Conservation (phyloP, 92 coral and sea anemone species). For the Siderastrea radians region DNA sequence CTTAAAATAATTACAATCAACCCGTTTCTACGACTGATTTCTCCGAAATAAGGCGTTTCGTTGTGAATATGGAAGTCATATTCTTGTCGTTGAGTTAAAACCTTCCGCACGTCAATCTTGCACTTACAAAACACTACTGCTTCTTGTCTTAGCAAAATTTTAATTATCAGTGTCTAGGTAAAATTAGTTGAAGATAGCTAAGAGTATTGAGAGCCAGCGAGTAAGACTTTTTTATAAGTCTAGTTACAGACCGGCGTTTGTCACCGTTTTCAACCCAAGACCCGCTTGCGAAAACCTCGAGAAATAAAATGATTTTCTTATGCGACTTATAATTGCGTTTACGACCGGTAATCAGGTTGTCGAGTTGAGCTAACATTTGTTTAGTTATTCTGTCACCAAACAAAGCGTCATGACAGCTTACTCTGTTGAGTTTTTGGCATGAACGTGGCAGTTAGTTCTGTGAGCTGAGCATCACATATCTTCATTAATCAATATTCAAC, state of each 20-base stretch:
- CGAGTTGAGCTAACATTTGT: conserved; percentile 28
- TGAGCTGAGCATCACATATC: background rate
- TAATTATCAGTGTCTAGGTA: background rate
- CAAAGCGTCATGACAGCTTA: conserved; percentile 12
- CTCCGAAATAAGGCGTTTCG: background rate
- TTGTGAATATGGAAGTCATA: background rate
- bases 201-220: background rate
- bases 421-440: conserved; percentile 24
- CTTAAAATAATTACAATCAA: background rate
- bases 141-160: background rate
- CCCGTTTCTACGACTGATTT: background rate
- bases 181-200: background rate
- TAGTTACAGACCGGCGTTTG: background rate
- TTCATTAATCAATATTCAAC: conserved; percentile 15
- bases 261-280: background rate
- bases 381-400: conserved; percentile 29
- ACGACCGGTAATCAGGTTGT: conserved; percentile 11
- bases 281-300: background rate
- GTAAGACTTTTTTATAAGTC: background rate
- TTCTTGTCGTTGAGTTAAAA: background rate
- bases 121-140: background rate
- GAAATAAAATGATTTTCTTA: background rate
- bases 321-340: background rate
- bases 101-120: background rate
- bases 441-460: conserved; percentile 19